phyloP scores from a whole-genome alignment of 2,113 vertebrate species.

The Cryptomyrus ogoouensis region DNA sequence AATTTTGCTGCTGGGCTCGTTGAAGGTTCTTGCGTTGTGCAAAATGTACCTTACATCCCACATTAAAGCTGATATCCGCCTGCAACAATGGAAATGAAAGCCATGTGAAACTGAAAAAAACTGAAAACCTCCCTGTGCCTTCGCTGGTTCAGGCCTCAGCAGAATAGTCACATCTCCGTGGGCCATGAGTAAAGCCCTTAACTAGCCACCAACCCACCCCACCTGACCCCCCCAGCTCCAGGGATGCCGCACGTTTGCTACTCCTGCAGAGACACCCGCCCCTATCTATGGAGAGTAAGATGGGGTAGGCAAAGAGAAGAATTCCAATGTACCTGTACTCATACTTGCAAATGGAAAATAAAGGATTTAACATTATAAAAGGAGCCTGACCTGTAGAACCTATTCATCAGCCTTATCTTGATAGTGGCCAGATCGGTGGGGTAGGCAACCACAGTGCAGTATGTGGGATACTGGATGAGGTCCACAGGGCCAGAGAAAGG shows the following conservation, averaged over 20 bases:
- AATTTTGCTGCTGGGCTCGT: slow-evolving; percentile 92
- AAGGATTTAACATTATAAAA: neutral
- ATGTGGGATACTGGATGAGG: slow-evolving; percentile 81
- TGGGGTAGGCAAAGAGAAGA: neutral
- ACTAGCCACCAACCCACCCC: neutral
- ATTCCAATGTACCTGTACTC: neutral
- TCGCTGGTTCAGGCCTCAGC: neutral
- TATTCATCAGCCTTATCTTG: slow-evolving; percentile 74
- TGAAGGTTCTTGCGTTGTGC: slow-evolving; percentile 89
- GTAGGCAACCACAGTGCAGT: slow-evolving; percentile 87
- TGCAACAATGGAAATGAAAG: slow-evolving; percentile 45
- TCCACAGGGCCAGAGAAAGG: slow-evolving; percentile 90
- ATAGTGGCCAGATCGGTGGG: slow-evolving; percentile 91
- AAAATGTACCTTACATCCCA: slow-evolving; percentile 93
- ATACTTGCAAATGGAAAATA: neutral
- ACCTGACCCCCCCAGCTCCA: neutral
- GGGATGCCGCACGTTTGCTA: neutral
- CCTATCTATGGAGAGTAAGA: neutral
- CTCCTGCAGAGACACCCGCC: neutral
- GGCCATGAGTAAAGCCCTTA: neutral
- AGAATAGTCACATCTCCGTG: neutral
- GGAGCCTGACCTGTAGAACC: slow-evolving; percentile 83
- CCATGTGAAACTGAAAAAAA: too few species aligned
- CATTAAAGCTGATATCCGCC: slow-evolving; percentile 84
- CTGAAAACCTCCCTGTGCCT: neutral